Evolutionary conservation across 2,797 vertebrate species (phyloP).

Genomic region (Peromyscus nudipes): DNA sequence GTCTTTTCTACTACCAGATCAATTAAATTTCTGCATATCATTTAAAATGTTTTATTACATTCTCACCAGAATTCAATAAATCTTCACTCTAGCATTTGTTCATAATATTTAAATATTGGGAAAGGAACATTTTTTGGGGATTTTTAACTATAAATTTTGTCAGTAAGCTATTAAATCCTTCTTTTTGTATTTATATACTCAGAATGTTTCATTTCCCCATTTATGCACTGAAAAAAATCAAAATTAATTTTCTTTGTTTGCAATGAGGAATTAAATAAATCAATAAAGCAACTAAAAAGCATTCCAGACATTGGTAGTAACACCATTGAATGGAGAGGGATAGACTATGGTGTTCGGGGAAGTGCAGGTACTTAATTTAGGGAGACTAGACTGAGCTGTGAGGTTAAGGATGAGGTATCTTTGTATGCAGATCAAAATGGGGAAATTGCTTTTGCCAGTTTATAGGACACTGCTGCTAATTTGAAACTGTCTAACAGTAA

Average conservation of each 20-base stretch:
- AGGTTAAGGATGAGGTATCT: fast-evolving
- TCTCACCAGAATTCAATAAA: background rate
- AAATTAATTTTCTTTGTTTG: background rate
- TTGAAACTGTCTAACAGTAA: background rate
- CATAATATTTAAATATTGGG: background rate
- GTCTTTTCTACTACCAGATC: background rate
- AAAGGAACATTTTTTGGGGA: background rate
- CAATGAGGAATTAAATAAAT: background rate
- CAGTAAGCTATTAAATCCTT: background rate
- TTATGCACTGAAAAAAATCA: background rate
- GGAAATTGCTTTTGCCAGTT: background rate
- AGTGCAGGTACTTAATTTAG: background rate
- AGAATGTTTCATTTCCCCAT: background rate
- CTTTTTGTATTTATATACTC: background rate
- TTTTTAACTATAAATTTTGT: background rate
- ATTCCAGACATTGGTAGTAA: background rate
- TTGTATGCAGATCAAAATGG: background rate
- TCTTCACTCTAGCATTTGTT: background rate
- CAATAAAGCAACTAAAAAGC: background rate
- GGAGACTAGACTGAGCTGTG: background rate
- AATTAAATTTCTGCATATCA: background rate
- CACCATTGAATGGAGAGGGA: background rate
- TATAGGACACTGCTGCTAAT: background rate
- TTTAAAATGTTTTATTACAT: background rate
- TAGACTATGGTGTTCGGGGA: background rate